Evolutionary conservation across 2,113 vertebrate species (phyloP).

Genomic region (Morone chrysops): DNA sequence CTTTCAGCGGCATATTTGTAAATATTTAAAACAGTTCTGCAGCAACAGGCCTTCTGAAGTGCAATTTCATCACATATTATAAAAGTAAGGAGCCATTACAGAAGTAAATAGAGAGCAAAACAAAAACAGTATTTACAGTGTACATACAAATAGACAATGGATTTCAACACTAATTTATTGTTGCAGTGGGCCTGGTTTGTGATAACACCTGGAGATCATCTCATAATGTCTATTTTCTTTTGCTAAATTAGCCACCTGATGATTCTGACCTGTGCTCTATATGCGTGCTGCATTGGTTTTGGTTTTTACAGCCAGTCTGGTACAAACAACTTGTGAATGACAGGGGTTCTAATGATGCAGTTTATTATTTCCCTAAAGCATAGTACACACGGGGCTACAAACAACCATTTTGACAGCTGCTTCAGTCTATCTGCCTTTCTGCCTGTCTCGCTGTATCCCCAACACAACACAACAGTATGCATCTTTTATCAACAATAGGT

Average conservation of each 20-base stretch:
- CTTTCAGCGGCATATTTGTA: neutral
- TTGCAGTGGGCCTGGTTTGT: conserved; percentile 32
- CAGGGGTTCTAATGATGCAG: conserved; percentile 83
- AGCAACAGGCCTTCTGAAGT: conserved; percentile 32
- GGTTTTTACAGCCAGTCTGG: conserved; percentile 62
- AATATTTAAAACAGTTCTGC: neutral
- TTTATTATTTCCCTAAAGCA: conserved; percentile 83
- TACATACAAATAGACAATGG: neutral
- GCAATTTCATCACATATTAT: neutral
- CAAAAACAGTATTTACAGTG: neutral
- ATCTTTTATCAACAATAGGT: conserved; percentile 78
- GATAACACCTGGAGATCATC: conserved; percentile 56
- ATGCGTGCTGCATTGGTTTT: conserved; percentile 36
- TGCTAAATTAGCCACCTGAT: conserved; percentile 69
- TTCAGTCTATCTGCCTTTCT: conserved; percentile 78
- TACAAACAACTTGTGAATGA: conserved; percentile 78
- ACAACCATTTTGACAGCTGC: conserved; percentile 82
- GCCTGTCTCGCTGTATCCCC: conserved; percentile 73
- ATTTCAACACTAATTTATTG: conserved; percentile 45
- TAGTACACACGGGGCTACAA: conserved; percentile 76
- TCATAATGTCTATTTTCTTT: conserved; percentile 53
- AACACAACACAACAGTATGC: conserved; percentile 67
- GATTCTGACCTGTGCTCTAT: conserved; percentile 64
- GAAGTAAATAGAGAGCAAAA: no score
- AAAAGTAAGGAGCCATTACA: neutral